A percentile compares a stretch with the other conserved stretches of the same genome.
These are phyloP conservation scores for Amblyjoppa proteus DNA, from an alignment of 2,888 invertebrate species.

Conservation along the genomic window DNA sequence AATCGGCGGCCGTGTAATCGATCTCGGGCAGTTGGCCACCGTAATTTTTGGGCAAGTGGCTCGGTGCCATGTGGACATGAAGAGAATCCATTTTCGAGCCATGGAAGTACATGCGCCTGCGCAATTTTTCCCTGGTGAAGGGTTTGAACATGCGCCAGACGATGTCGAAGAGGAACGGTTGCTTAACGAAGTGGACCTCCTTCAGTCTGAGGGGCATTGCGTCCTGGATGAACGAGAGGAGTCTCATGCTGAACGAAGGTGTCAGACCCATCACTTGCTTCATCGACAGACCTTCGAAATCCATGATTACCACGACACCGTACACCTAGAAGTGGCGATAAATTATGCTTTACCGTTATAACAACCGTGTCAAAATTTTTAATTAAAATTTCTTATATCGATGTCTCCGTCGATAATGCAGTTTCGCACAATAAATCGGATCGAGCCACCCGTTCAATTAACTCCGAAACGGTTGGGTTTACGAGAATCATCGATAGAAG, in stretches of 20 bases:
- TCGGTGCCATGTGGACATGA: constrained; percentile 90
- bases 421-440: background rate
- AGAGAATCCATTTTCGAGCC: constrained; percentile 92
- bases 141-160: constrained; percentile 95
- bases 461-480: background rate
- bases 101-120: constrained; percentile 93
- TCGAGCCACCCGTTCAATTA: background rate
- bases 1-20: constrained; percentile 91
- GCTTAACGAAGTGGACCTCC: constrained; percentile 94
- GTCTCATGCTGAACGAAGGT: constrained; percentile 91
- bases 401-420: background rate
- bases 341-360: background rate
- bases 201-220: constrained; percentile 94
- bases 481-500: background rate
- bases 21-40: constrained; percentile 91
- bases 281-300: constrained; percentile 92
- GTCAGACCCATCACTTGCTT: constrained; percentile 90
- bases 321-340: constrained; percentile 85
- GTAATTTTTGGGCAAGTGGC: constrained; percentile 91
- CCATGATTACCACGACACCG: constrained; percentile 93
- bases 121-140: constrained; percentile 92
- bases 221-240: constrained; percentile 94
- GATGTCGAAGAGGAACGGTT: constrained; percentile 93
- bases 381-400: background rate
- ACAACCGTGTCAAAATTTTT: background rate